Base-by-base conservation (phyloP, 2,113 vertebrate species). In the Hassar affinis region DNA sequence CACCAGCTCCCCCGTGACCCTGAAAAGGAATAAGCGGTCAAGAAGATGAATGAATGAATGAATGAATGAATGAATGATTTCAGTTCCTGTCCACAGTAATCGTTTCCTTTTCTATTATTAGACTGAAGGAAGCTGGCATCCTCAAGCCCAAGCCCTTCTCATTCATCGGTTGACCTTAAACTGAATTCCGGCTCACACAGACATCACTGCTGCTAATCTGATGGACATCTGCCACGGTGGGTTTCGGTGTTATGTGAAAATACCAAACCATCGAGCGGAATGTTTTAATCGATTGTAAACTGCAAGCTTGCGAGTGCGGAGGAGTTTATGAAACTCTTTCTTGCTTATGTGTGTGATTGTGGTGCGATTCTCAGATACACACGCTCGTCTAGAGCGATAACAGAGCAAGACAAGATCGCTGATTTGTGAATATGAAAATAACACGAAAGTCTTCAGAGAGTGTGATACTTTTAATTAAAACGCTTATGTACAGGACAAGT, bases 241-340 rank as follows among this genome's bases (percentile, higher is more conserved):
- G 18, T 35, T 68, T 38, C 14, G 14, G 7, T 15, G 27, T 64
- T 35, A 66, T 5, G 4, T 61, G 27, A 61, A 61, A 61, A 14
- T 30, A 66, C 30, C 30, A 35, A 66, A 35, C 7, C 27, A 62
- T 30, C 12, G 17, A 64, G 15, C 33, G 30, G 61, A 64, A 42
- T 42, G 20, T 25, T 69, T 20, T 42, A 42, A 69, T 69, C 35
- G 12, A 25, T 45, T 22, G 25, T 69, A 14, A 42, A 45, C 12
- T 61, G 59, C 12, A 27, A 64, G 61, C 12, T 18, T 25, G 35
- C 4, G 35, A 12, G 35, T 42, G 35, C 30, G 66, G 22, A 42
- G 66, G 66, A 42, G 66, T 42, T 12, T 47, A 57, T 47, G 66
- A 76, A 27, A 59, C 78, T 14, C 45, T 18, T 83, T 83, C 80